Evolutionary conservation across 2,888 invertebrate genomes (phyloP).

Genomic region (Anoplius nigerrimus): DNA sequence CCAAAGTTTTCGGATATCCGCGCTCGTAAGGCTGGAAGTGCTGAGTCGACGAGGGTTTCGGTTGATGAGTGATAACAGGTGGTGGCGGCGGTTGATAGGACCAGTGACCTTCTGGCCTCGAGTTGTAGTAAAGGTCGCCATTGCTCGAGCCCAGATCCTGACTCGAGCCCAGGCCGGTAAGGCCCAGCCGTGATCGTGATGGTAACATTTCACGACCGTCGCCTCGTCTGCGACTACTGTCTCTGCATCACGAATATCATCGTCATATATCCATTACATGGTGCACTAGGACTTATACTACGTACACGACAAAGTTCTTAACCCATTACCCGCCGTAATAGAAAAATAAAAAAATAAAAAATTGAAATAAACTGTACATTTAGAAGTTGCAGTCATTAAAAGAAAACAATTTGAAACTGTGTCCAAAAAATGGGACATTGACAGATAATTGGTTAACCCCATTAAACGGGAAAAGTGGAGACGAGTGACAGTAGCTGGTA

Average conservation of each 20-base stretch:
- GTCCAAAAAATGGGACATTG: too few relatives aligned
- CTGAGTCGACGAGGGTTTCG: constrained; percentile 84
- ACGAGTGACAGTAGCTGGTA: too few relatives aligned
- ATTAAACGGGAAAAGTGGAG: too few relatives aligned
- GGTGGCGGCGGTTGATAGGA: constrained; percentile 87
- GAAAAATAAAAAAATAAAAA: neutral
- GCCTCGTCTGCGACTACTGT: constrained; percentile 77
- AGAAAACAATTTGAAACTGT: too few relatives aligned
- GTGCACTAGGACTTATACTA: neutral
- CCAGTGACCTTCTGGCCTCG: constrained; percentile 78
- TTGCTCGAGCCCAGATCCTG: constrained; percentile 76
- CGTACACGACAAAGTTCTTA: neutral
- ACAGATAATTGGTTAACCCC: too few relatives aligned
- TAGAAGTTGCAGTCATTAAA: too few relatives aligned
- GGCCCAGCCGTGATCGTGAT: constrained; percentile 84
- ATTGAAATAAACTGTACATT: too few relatives aligned
- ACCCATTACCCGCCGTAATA: neutral
- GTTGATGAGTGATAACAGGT: constrained; percentile 93
- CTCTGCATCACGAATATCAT: constrained; percentile 23
- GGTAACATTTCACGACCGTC: constrained; percentile 88
- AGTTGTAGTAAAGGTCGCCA: constrained; percentile 90
- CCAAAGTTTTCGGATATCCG: constrained; percentile 90
- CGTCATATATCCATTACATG: constrained; percentile 43
- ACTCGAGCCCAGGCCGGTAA: constrained; percentile 77
- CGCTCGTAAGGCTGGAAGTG: constrained; percentile 93